Percentiles rank a stretch among this genome's conserved stretches.
These are phyloP conservation scores for Cryptocephalus primarius DNA, from an alignment of 2,888 invertebrate genomes.

Conservation along the genomic window DNA sequence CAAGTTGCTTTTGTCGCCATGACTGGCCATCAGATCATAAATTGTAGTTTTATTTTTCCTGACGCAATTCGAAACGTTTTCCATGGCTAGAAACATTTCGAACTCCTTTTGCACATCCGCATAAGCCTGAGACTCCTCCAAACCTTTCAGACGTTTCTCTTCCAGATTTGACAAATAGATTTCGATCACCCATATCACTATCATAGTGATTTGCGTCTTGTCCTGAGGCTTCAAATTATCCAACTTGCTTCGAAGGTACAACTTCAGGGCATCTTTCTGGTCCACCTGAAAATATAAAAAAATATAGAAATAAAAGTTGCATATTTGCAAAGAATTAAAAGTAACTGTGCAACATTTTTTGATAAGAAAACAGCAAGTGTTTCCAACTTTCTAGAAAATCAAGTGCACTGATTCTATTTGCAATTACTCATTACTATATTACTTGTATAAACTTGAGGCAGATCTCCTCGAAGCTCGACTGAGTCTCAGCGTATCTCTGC, in stretches of 20 bases:
- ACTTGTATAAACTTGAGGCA: constrained; percentile 78
- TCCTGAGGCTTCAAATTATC: constrained; percentile 61
- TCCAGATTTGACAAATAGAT: constrained; percentile 83
- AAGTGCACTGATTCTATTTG: too few relatives aligned
- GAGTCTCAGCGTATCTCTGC: constrained; percentile 77
- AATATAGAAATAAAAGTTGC: too few relatives aligned
- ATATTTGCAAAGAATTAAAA: too few relatives aligned
- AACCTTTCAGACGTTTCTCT: constrained; percentile 44
- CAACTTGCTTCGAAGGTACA: constrained; percentile 62
- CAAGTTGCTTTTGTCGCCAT: constrained; percentile 87
- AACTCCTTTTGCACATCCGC: constrained; percentile 62
- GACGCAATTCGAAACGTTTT: constrained; percentile 68
- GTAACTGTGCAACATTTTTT: too few relatives aligned
- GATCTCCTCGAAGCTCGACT: constrained; percentile 88
- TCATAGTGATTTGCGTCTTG: constrained; percentile 81
- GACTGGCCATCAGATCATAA: constrained; percentile 84
- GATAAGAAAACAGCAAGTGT: too few relatives aligned
- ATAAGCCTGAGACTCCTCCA: constrained; percentile 38
- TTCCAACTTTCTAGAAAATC: too few relatives aligned
- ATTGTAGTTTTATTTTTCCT: constrained; percentile 72
- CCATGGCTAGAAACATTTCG: constrained; percentile 60
- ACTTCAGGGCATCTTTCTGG: neutral
- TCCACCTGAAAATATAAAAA: neutral
- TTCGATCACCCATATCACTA: constrained; percentile 92
- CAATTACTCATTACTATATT: constrained; percentile 22